Evolutionary conservation across 2,797 vertebrate species (phyloP).

Genomic region (Micrastur ruficollis): DNA sequence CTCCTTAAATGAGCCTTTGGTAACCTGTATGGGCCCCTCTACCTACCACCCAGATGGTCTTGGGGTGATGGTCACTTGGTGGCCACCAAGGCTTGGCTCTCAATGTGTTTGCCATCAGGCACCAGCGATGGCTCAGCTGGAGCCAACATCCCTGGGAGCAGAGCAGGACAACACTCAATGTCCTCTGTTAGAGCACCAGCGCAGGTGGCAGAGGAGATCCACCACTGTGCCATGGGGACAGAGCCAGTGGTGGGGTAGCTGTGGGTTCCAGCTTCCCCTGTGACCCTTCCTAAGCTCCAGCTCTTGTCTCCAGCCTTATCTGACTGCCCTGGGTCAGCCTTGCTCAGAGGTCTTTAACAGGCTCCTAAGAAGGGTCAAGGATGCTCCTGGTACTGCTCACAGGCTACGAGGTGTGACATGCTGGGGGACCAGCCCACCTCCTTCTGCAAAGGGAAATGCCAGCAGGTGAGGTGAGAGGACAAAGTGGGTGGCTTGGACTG

Average conservation of each 20-base stretch:
- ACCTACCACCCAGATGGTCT: background rate
- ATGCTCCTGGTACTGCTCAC: rapidly evolving
- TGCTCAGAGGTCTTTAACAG: background rate
- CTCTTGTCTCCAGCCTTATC: background rate
- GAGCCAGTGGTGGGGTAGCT: background rate
- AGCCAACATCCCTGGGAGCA: rapidly evolving
- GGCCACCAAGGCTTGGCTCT: background rate
- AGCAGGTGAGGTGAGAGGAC: background rate
- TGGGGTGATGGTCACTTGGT: background rate
- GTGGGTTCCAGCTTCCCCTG: background rate
- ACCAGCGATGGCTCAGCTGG: background rate
- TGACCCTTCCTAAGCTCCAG: background rate
- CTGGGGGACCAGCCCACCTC: background rate
- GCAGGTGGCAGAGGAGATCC: background rate
- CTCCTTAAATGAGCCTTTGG: rapidly evolving
- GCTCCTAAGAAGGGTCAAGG: background rate
- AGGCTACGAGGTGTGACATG: background rate
- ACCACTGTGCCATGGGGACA: rapidly evolving
- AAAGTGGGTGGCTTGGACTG: background rate
- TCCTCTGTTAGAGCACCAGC: background rate
- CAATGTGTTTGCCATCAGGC: rapidly evolving
- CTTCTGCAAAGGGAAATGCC: rapidly evolving
- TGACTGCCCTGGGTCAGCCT: background rate
- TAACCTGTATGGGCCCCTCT: rapidly evolving
- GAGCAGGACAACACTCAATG: rapidly evolving